These are phyloP conservation scores for Clarias gariepinus DNA, from an alignment of 2,113 vertebrate species.

Conservation along the genomic window DNA sequence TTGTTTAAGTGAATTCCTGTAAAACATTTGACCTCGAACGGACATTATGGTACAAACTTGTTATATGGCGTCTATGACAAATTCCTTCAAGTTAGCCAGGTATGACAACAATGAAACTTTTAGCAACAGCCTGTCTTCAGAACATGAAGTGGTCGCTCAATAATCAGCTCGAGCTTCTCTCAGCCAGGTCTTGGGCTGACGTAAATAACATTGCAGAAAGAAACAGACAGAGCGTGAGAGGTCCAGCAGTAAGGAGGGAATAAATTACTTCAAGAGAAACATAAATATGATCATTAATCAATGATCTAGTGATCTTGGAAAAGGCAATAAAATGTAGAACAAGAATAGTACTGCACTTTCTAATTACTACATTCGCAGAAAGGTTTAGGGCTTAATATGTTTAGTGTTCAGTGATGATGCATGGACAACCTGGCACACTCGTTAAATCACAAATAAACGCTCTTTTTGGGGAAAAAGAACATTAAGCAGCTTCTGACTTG, in stretches of 20 bases:
- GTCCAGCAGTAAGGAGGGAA: too few relatives aligned
- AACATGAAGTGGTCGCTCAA: neutral
- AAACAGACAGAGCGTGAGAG: neutral
- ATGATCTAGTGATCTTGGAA: neutral
- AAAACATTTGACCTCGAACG: neutral
- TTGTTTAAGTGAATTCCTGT: neutral
- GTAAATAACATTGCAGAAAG: neutral
- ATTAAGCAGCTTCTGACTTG: neutral
- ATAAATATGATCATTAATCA: neutral
- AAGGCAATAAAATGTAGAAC: neutral
- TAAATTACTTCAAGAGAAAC: neutral
- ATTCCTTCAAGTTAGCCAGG: neutral
- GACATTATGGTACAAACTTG: neutral
- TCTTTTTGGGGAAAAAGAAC: neutral
- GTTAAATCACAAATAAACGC: neutral
- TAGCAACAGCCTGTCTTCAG: neutral
- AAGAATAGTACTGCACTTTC: neutral
- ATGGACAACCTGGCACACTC: neutral
- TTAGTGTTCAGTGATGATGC: neutral
- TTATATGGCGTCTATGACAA: neutral
- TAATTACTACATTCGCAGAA: neutral
- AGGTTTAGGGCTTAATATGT: neutral
- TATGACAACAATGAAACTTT: neutral
- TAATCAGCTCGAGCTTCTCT: conserved; percentile 6
- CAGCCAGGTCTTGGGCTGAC: neutral